phyloP scores from a whole-genome alignment of 2,888 invertebrate species.

The Pediacus dermestoides region DNA sequence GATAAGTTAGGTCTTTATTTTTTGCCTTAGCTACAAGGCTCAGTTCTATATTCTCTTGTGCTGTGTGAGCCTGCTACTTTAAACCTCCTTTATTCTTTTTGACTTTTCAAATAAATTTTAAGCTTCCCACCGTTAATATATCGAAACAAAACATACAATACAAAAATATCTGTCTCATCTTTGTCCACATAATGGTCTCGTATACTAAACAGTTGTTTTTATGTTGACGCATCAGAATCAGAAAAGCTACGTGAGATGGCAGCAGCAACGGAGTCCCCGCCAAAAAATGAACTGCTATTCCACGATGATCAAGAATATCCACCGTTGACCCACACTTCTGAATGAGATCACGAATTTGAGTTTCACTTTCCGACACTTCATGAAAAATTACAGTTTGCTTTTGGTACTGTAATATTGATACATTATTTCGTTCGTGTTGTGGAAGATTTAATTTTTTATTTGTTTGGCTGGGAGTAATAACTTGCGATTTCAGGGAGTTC shows the following conservation, averaged over 20 bases:
- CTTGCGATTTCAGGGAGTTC: too few relatives aligned
- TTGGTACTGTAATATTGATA: slow-evolving; percentile 41
- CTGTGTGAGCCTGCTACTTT: too few relatives aligned
- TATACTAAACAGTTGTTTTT: slow-evolving; percentile 14
- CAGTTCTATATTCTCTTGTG: too few relatives aligned
- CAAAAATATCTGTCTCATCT: background rate
- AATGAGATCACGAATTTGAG: slow-evolving; percentile 45
- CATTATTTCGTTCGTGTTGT: slow-evolving; percentile 42
- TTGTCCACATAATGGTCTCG: slow-evolving; percentile 5
- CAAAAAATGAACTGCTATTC: slow-evolving; percentile 68
- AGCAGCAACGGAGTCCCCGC: slow-evolving; percentile 68
- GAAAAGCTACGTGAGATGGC: slow-evolving; percentile 72
- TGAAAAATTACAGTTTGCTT: slow-evolving; percentile 35
- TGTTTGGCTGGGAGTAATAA: slow-evolving; percentile 33
- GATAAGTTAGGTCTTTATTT: too few relatives aligned
- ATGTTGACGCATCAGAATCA: slow-evolving; percentile 59
- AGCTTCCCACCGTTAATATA: too few relatives aligned
- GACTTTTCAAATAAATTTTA: too few relatives aligned
- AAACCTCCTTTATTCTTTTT: too few relatives aligned
- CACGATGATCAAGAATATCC: slow-evolving; percentile 82
- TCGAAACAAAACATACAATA: slow-evolving; percentile 1
- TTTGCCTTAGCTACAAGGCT: too few relatives aligned
- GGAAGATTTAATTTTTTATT: slow-evolving; percentile 43
- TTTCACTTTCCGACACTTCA: background rate
- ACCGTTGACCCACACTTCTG: slow-evolving; percentile 65